Base-by-base conservation (phyloP, 2,113 vertebrate species). In the Clarias macrocephalus region DNA sequence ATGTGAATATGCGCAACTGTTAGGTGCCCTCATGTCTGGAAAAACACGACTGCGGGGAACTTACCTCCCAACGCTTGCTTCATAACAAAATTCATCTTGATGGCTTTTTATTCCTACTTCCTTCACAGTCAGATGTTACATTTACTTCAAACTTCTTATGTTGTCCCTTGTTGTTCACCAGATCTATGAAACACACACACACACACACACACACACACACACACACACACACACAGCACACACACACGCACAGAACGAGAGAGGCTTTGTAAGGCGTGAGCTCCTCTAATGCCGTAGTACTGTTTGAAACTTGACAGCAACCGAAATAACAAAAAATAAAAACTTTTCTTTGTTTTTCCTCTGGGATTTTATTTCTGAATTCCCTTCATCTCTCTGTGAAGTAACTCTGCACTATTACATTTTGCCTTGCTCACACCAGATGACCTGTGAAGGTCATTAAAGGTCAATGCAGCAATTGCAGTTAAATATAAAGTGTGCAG, bases 51-150 rank as follows among this genome's bases (percentile, higher is more conserved):
- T 70, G 65, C 54, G 30, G 5, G 18, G 30, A 73, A 94, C 96
- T 96, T 95, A 98, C 97, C 97, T 95, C 97, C 97, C 88, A 98
- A 89, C 77, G 97, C 97, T 95, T 98, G 97, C 89, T 98, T 98
- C 97, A 98, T 98, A 90, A 98, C 96, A 94, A 98, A 98, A 95
- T 98, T 97, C 97, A 98, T 98, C 93, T 66, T 89, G 93, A 96
- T 95, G 95, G 93, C 95, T 96, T 95, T 93, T 92, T 93, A 93
- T 94, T 95, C 95, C 94, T 91, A 91, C 92, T 92, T 92, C 94
- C 91, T 89, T 92, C 87, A 52, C 89, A 84, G 88, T 89, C 94
- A 91, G 94, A 72, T 95, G 89, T 96, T 92, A 96, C 95, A 95
- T 95, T 94, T 95, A 96, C 90, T 89, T 90, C 85, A 73, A 87